Percentiles rank a stretch among this genome's conserved stretches.
Evolutionary conservation across 2,888 invertebrate species (phyloP).

Genomic region (Eulithis prunata): DNA sequence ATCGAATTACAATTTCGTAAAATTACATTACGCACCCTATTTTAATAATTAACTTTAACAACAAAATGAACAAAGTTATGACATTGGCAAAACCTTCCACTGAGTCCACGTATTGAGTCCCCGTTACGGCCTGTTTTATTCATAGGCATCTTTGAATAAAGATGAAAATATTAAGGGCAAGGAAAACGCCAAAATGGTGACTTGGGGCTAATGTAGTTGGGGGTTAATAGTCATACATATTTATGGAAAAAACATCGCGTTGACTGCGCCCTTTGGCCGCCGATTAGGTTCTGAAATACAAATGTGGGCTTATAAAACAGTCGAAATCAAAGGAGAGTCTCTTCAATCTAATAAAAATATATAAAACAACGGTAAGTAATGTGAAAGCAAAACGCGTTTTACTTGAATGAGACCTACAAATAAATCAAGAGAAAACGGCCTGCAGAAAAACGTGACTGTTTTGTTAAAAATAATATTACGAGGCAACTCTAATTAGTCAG

Average conservation of each 20-base stretch:
- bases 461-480: slow-evolving; percentile 57
- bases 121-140: slow-evolving; percentile 76
- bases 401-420: slow-evolving; percentile 49
- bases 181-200: slow-evolving; percentile 58
- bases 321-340: too few relatives aligned
- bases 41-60: slow-evolving; percentile 67
- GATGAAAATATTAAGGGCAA: slow-evolving; percentile 81
- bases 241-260: slow-evolving; percentile 67
- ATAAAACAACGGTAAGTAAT: slow-evolving; percentile 3
- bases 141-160: slow-evolving; percentile 81
- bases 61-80: slow-evolving; percentile 71
- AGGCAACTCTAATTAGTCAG: slow-evolving; percentile 58
- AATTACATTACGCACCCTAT: slow-evolving; percentile 42
- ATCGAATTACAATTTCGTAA: slow-evolving; percentile 4
- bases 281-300: slow-evolving; percentile 19
- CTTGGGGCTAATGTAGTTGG: slow-evolving; percentile 69
- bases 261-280: slow-evolving; percentile 46
- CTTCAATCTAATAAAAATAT: too few relatives aligned
- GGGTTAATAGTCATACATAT: slow-evolving; percentile 79
- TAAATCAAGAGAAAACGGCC: slow-evolving; percentile 49
- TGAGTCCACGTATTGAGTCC: slow-evolving; percentile 60
- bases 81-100: slow-evolving; percentile 60
- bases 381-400: slow-evolving; percentile 39
- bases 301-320: too few relatives aligned
- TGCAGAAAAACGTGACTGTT: slow-evolving; percentile 55